Percentiles rank a stretch among this genome's conserved stretches.
Evolutionary conservation across 2,888 invertebrate genomes (phyloP).

Genomic region (Anorthoa munda): DNA sequence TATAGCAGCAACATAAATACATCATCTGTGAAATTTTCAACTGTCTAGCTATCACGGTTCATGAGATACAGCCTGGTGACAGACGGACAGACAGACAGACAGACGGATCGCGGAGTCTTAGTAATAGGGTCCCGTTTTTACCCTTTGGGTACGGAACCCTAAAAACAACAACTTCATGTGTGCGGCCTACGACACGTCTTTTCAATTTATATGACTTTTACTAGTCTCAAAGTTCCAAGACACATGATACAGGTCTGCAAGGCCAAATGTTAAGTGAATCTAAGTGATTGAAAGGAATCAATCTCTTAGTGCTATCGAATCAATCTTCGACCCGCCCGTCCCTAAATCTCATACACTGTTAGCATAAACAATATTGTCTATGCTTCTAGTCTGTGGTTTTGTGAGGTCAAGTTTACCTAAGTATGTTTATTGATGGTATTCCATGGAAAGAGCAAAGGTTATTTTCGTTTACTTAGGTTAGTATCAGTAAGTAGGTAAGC

Average conservation of each 20-base stretch:
- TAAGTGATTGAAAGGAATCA: constrained; percentile 45
- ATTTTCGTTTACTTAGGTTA: background rate
- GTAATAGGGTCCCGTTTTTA: too few relatives aligned
- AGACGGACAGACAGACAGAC: too few relatives aligned
- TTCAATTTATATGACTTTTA: background rate
- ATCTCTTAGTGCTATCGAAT: constrained; percentile 47
- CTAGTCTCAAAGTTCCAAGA: constrained; percentile 14
- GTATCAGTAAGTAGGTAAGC: constrained; percentile 11
- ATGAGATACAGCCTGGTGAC: too few relatives aligned
- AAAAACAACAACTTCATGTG: too few relatives aligned
- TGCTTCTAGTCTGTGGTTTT: constrained; percentile 5
- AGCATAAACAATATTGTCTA: constrained; percentile 29
- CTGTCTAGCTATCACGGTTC: too few relatives aligned
- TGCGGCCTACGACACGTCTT: background rate
- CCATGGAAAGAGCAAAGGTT: background rate
- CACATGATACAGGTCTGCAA: constrained; percentile 1
- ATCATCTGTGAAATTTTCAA: too few relatives aligned
- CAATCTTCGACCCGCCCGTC: constrained; percentile 6
- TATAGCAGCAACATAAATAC: too few relatives aligned
- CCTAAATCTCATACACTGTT: background rate
- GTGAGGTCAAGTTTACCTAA: constrained; percentile 12
- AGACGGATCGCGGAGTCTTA: too few relatives aligned
- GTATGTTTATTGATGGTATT: background rate
- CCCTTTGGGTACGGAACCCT: too few relatives aligned
- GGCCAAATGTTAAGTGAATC: constrained; percentile 19